Evolutionary conservation across 2,888 invertebrate genomes (phyloP), one percentile per base, ranked within the genome.

Genomic region (Agrochola lychnidis): DNA sequence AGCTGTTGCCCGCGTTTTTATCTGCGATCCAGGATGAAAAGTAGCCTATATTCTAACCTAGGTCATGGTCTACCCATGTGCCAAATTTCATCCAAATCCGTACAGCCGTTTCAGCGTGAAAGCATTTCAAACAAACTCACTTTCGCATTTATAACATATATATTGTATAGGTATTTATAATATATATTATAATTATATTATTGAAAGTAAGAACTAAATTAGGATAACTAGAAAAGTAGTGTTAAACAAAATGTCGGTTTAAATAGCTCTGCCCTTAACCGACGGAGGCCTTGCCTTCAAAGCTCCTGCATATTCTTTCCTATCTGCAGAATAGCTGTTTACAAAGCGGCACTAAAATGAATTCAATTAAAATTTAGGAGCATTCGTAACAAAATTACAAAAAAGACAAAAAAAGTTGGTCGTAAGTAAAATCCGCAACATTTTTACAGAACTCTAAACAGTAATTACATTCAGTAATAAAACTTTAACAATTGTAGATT

Each of bases 401-500:
- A 51, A 51, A 16, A 19, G 5, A 0, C 12, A 19, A 19, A 5
- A 5, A 57, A 42, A n/a, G 0, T 56, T 57, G 61, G 42, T 66
- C 57, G 36, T 66, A 73, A 56, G 25, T 56, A 64, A 3, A 19
- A 77, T 73, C 42, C 53, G 68, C 64, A 62, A 75, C n/a, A 68
- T 63, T 73, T 45, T 25, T 19, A 67, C 74, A 48, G 80, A 75
- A 76, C 77, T 66, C 78, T 62, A 81, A 79, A 76, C 67, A 70
- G n/a, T 84, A 81, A 88, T 80, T 78, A 70, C 57, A 76, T 79
- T 73, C 76, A 70, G 78, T 64, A 82, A 76, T 87, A 84, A 87
- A 83, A 76, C 70, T 51, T 64, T 63, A 79, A 85, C 79, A 85
- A 88, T 87, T 74, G 73, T 84, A 86, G 88, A 88, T 88, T 80